These are phyloP conservation scores for Ellobius talpinus DNA, from an alignment of 2,113 vertebrate genomes.

Conservation along the genomic window DNA sequence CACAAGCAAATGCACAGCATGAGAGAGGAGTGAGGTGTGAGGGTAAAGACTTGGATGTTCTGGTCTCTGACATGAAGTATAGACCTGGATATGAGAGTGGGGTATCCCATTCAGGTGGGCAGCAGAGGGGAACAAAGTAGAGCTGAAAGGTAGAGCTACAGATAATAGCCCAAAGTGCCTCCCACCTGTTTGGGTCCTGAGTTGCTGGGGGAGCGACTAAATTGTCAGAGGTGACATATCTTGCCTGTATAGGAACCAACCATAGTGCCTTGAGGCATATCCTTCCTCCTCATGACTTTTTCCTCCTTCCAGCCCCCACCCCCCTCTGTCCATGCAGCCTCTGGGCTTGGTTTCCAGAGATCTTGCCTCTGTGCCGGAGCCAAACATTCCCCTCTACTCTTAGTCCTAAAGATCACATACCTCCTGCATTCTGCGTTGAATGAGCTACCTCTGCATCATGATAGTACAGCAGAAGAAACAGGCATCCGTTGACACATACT, in stretches of 20 bases:
- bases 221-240: background rate
- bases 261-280: background rate
- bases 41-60: background rate
- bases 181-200: background rate
- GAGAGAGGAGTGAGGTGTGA: background rate
- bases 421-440: too few species aligned
- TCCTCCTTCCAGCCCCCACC: background rate
- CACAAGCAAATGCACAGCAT: background rate
- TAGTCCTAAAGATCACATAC: background rate
- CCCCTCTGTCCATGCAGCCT: background rate
- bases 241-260: background rate
- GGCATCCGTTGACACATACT: background rate
- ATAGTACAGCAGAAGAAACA: background rate
- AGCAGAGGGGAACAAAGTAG: background rate
- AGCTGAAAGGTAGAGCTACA: accelerated
- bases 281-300: background rate
- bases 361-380: background rate
- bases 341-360: background rate
- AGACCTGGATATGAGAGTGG: background rate
- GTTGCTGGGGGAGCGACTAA: background rate
- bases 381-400: background rate
- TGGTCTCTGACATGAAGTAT: background rate
- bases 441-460: background rate
- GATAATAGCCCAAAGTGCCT: background rate
- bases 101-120: background rate